Conservation (phyloP, 2,113 vertebrate genomes). For the Condylura cristata region DNA sequence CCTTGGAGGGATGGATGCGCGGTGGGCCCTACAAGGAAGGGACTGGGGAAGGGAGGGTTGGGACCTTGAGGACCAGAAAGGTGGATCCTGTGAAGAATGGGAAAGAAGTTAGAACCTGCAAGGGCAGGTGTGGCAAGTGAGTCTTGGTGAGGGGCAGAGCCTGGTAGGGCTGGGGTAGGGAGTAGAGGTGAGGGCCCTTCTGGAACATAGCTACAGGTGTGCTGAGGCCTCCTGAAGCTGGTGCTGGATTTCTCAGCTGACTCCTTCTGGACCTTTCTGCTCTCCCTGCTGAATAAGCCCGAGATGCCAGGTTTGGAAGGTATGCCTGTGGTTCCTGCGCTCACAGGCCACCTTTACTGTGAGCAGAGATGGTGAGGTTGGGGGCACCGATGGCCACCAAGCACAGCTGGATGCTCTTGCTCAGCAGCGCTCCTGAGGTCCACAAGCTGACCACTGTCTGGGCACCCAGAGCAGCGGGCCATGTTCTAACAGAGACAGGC, state of each 20-base stretch:
- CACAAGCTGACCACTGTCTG: no score
- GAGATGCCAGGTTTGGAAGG: background rate
- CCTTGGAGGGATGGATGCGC: background rate
- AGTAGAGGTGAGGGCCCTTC: background rate
- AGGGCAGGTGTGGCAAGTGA: background rate
- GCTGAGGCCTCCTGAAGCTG: fast-evolving
- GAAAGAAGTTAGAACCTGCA: background rate
- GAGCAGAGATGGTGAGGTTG: background rate
- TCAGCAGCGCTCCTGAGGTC: background rate
- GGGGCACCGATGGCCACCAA: no score
- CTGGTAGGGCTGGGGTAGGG: no score
- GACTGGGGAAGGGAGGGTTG: no score
- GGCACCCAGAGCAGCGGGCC: background rate
- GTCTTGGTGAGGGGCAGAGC: background rate
- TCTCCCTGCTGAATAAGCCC: background rate
- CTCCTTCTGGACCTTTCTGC: background rate
- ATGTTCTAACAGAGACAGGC: background rate
- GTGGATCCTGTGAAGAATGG: background rate
- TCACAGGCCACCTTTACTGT: background rate
- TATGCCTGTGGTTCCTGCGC: background rate
- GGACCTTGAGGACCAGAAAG: no score
- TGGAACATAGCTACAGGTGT: background rate
- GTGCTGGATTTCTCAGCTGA: background rate
- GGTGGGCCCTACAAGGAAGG: no score
- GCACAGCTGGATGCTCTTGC: background rate